phyloP scores from a whole-genome alignment of 2,888 invertebrate species.

The Tillus elongatus region DNA sequence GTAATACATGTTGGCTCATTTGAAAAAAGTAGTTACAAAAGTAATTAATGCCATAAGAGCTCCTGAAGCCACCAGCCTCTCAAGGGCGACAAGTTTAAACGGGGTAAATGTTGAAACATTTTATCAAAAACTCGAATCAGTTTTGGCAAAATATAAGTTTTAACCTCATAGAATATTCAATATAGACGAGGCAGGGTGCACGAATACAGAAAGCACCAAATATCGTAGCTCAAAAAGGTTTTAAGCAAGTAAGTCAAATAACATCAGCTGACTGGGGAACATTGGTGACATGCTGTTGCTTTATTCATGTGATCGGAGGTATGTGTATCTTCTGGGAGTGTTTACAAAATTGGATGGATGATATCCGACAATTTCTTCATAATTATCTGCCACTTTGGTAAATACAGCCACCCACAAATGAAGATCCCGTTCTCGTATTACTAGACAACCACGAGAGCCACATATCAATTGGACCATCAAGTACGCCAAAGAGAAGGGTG shows the following conservation, averaged over 20 bases:
- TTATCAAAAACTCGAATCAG: constrained; percentile 3
- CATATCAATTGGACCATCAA: constrained; percentile 26
- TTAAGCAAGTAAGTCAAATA: constrained; percentile 31
- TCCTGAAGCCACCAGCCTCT: constrained; percentile 3
- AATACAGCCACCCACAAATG: constrained; percentile 25
- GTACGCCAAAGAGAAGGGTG: constrained; percentile 32
- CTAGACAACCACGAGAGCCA: constrained; percentile 31
- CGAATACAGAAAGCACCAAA: constrained; percentile 12
- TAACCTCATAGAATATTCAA: constrained; percentile 2
- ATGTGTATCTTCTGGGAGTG: constrained; percentile 31
- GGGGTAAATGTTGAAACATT: constrained; percentile 4
- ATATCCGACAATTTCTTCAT: constrained; percentile 25
- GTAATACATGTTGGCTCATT: too few relatives aligned
- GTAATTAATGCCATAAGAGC: too few relatives aligned
- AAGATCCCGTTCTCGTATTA: constrained; percentile 26
- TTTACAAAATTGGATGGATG: constrained; percentile 32
- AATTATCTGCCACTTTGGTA: constrained; percentile 29
- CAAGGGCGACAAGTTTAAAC: constrained; percentile 3
- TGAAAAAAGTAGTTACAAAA: too few relatives aligned
- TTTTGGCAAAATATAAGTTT: constrained; percentile 4
- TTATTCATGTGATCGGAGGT: constrained; percentile 32
- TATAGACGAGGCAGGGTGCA: constrained; percentile 1
- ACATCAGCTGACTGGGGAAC: constrained; percentile 34
- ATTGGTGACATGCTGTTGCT: constrained; percentile 28
- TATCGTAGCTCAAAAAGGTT: constrained; percentile 25